Conservation (phyloP, 2,797 vertebrate species). For the Euphonia xanthogaster region DNA sequence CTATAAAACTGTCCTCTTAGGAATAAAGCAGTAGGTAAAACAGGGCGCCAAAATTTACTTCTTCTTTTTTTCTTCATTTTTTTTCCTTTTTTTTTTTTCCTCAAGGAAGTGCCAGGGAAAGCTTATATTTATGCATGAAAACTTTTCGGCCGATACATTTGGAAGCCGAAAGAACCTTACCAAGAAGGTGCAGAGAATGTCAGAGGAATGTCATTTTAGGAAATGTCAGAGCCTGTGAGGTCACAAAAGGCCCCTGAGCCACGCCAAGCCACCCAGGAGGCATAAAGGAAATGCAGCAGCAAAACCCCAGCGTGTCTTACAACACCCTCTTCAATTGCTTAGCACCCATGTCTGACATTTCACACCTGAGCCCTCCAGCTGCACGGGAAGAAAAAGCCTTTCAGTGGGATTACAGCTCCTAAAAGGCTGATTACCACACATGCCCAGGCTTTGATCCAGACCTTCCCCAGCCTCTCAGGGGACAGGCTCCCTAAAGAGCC, state of each 20-base stretch:
- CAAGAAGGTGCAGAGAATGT: not conserved
- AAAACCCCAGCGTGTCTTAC: not conserved
- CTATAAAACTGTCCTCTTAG: not conserved
- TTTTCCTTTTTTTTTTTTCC: fast-evolving
- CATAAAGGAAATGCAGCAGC: not conserved
- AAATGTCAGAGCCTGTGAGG: not conserved
- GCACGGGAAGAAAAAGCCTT: not conserved
- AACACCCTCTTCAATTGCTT: not conserved
- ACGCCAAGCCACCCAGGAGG: not conserved
- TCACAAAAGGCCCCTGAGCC: not conserved
- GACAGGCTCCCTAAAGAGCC: not conserved
- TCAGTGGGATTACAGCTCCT: not conserved
- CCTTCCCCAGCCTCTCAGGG: not conserved
- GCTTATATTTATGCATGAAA: not conserved
- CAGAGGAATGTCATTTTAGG: not conserved
- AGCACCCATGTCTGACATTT: not conserved
- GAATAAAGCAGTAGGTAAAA: not conserved
- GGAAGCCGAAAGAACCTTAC: not conserved
- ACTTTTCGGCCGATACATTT: not conserved
- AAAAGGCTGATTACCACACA: not conserved
- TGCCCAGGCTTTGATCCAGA: not conserved
- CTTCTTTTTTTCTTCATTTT: fast-evolving
- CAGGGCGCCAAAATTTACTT: not conserved
- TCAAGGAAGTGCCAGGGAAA: not conserved
- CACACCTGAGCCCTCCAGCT: not conserved